Conservation (phyloP, 2,113 vertebrate genomes). For the Hucho hucho region DNA sequence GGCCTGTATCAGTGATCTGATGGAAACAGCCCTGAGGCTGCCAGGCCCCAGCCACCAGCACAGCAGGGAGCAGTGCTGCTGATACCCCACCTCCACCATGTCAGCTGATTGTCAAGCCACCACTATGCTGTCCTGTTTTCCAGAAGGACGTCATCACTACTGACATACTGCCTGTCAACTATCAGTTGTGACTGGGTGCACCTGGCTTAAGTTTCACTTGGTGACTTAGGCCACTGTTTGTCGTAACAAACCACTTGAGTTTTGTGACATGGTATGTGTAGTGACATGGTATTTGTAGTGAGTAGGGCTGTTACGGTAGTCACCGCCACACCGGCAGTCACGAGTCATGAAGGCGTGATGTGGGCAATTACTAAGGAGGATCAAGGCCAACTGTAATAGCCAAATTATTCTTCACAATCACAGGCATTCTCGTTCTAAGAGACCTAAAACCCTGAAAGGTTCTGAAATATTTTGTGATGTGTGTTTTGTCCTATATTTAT, state of each 20-base stretch:
- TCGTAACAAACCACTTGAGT: too few relatives aligned
- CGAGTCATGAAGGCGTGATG: too few relatives aligned
- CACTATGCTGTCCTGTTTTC: neutral
- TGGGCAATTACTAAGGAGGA: neutral
- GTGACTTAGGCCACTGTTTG: too few relatives aligned
- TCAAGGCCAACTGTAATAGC: neutral
- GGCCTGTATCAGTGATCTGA: constrained; percentile 21
- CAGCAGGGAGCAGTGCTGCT: neutral
- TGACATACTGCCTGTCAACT: neutral
- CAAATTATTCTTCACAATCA: neutral
- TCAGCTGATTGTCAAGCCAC: constrained; percentile 43
- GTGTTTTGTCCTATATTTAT: too few relatives aligned
- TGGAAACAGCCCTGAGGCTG: neutral
- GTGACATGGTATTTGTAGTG: too few relatives aligned
- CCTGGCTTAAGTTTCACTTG: neutral
- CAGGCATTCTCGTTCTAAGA: neutral
- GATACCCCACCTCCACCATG: neutral
- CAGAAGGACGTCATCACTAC: neutral
- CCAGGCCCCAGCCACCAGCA: neutral
- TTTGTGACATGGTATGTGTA: too few relatives aligned
- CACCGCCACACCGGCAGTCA: too few relatives aligned
- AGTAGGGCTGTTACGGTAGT: too few relatives aligned
- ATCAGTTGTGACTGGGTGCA: neutral
- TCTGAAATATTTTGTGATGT: too few relatives aligned
- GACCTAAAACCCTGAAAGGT: neutral